These are phyloP conservation scores for Lathamus discolor DNA, from an alignment of 2,113 vertebrate species.

Conservation along the genomic window DNA sequence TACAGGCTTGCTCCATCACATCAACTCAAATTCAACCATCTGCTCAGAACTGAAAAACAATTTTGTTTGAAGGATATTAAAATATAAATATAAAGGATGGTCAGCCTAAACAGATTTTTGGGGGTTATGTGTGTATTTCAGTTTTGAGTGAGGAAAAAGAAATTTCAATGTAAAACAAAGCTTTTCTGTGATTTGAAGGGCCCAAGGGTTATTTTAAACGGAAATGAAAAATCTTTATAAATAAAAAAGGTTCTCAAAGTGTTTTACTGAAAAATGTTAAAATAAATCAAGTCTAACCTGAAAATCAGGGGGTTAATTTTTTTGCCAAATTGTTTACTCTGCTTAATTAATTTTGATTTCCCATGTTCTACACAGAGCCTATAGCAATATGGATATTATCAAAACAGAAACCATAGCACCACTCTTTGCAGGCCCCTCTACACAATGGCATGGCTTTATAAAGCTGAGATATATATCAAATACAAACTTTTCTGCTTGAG, in stretches of 20 bases:
- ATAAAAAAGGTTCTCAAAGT: background rate
- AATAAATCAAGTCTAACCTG: background rate
- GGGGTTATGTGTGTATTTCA: background rate
- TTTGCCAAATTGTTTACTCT: background rate
- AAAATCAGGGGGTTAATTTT: background rate
- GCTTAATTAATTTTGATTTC: conserved; percentile 9
- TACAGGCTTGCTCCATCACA: background rate
- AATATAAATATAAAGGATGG: background rate
- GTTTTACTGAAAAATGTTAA: background rate
- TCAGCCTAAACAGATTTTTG: background rate
- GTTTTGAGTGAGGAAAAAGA: background rate
- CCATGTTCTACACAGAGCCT: background rate
- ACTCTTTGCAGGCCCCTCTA: background rate
- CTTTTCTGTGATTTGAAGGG: background rate
- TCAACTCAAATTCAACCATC: background rate
- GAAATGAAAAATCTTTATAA: background rate
- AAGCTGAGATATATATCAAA: background rate
- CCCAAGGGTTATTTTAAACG: fast-evolving
- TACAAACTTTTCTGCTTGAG: background rate
- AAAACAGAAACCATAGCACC: background rate
- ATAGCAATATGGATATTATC: background rate
- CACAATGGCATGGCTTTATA: background rate
- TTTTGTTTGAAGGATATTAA: background rate
- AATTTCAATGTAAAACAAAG: background rate
- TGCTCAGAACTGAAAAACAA: background rate